These are phyloP conservation scores for Scyliorhinus canicula DNA, from an alignment of 2,797 vertebrate species.

Conservation along the genomic window DNA sequence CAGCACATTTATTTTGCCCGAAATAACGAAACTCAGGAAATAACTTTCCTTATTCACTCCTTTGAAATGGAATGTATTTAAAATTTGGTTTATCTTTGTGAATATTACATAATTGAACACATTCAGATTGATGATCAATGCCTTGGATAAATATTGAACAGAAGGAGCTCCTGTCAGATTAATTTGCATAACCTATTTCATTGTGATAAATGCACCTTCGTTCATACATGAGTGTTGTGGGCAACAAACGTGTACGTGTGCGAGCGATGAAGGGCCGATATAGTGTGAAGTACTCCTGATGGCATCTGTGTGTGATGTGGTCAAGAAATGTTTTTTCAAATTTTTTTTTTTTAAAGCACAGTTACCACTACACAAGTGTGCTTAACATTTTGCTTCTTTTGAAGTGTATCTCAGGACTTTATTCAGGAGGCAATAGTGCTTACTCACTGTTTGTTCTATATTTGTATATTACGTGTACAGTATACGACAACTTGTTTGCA, in stretches of 20 bases:
- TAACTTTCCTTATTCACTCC: not conserved
- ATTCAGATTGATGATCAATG: not conserved
- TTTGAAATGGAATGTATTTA: not conserved
- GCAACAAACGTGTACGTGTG: not conserved
- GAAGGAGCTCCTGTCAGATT: not conserved
- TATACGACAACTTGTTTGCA: conserved; percentile 25
- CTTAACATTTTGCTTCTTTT: conserved; percentile 37
- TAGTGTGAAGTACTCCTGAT: too few relatives aligned
- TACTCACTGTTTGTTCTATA: conserved; percentile 30
- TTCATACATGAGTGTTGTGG: too few relatives aligned
- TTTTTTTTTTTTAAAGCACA: not conserved
- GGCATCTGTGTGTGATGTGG: not conserved
- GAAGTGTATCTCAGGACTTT: conserved; percentile 33
- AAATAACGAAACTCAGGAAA: not conserved
- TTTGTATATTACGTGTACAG: conserved; percentile 36
- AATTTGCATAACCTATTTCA: not conserved
- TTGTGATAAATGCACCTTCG: not conserved
- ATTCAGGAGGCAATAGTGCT: conserved; percentile 36
- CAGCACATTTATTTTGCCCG: not conserved
- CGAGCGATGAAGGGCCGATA: not conserved
- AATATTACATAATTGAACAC: not conserved
- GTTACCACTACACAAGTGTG: conserved; percentile 4
- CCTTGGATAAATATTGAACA: not conserved
- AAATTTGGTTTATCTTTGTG: not conserved
- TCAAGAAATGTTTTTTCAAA: not conserved